Base-by-base conservation (phyloP, 1,140 invertebrate genomes). In the Eriocheir sinensis region DNA sequence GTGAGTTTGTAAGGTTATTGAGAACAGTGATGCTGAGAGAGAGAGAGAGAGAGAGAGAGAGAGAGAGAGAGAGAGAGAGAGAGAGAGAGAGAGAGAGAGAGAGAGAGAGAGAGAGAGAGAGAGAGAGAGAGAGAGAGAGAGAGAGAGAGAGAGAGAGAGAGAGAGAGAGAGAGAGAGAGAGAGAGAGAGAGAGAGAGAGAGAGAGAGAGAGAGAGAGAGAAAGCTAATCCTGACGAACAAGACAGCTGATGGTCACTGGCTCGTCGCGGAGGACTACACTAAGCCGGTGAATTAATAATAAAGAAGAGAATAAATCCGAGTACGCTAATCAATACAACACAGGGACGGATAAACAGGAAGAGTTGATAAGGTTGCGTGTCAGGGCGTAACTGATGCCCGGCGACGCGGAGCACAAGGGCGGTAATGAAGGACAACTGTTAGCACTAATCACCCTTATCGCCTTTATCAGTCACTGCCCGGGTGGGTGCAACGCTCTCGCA, bases 131-230 rank as follows among this genome's bases (percentile, higher is more conserved):
- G 32, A 79, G 53, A 91, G 53, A 72, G 41, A 91, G 41, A 72
- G 41, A 79, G 41, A 91, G 44, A 53, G 44, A 60, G 44, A 91
- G 90, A 91, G 90, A 89, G 38, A 89, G 36, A 89, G 86, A 44
- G 36, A 34, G 86, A 41, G 32, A 89, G 36, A 44, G 32, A 89
- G 9, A 89, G 40, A 89, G 40, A 89, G 36, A 44, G 38, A n/a
- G 40, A 89, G 83, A 44, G 40, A 41, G 86, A 34, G 17, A 89
- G 36, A 89, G 40, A 38, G 83, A 38, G 40, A 89, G 86, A 89
- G 32, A 89, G 86, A 38, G 60, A 72, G 60, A 72, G 27, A n/a
- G 60, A 72, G 60, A 72, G 8, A 3, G 3, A 3, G 6, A n/a
- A 21, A 21, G 21, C 12, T 72, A n/a, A 72, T n/a, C 60, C 60